These are phyloP conservation scores for Motacilla tschutschensis DNA, from an alignment of 2,113 vertebrate genomes.

Conservation along the genomic window DNA sequence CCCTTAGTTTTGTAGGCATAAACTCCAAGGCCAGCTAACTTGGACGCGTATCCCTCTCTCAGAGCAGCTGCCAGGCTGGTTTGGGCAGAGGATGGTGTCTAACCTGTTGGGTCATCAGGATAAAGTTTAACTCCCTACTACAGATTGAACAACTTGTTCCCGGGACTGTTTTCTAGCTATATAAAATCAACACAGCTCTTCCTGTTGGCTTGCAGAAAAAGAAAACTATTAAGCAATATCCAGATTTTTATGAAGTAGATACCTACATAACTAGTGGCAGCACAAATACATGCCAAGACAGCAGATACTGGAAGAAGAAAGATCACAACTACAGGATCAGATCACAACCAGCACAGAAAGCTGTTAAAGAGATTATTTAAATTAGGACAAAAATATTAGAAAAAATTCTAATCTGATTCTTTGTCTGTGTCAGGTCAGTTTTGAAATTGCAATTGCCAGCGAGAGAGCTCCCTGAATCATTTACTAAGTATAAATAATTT, in stretches of 20 bases:
- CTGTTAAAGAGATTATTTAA: not conserved
- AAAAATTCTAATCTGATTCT: not conserved
- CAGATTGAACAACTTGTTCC: conserved; percentile 10
- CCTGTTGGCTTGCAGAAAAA: not conserved
- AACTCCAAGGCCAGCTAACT: not conserved
- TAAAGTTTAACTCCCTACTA: not conserved
- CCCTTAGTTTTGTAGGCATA: not conserved
- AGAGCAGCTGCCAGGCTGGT: not conserved
- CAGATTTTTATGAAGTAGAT: not conserved
- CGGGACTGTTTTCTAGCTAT: not conserved
- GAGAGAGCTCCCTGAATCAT: conserved; percentile 1
- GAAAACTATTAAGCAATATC: not conserved
- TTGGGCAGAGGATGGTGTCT: not conserved
- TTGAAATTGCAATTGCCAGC: not conserved
- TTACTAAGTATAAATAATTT: conserved; percentile 10
- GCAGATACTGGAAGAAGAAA: not conserved
- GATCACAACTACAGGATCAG: not conserved
- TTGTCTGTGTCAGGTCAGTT: not conserved
- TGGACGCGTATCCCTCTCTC: not conserved
- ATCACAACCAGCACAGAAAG: not conserved
- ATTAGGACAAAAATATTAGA: not conserved
- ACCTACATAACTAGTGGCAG: not conserved
- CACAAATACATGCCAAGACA: not conserved
- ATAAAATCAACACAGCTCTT: conserved; percentile 39
- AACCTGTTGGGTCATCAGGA: not conserved